phyloP scores from a whole-genome alignment of 2,797 vertebrate genomes.

The Potorous gilbertii region DNA sequence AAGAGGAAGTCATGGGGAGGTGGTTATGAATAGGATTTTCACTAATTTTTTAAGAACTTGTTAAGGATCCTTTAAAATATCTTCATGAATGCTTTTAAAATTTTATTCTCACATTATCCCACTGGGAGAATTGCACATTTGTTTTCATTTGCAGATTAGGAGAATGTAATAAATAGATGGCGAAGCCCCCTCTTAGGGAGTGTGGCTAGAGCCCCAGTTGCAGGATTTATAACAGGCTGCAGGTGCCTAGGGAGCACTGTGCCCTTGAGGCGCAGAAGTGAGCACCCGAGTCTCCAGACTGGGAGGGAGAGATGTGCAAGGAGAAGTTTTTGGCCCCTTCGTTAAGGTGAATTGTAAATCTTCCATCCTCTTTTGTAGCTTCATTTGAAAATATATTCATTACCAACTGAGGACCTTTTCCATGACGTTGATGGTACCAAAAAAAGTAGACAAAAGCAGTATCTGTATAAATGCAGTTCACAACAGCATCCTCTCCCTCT shows the following conservation, averaged over 20 bases:
- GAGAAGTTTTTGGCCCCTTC: neutral
- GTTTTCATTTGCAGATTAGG: neutral
- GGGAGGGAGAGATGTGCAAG: neutral
- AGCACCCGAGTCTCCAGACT: too few relatives aligned
- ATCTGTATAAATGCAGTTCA: slow-evolving; percentile 41
- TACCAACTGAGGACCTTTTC: slow-evolving; percentile 49
- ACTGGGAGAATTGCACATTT: neutral
- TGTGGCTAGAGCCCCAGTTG: too few relatives aligned
- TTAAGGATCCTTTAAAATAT: neutral
- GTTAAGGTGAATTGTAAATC: slow-evolving; percentile 28
- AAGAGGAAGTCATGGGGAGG: neutral
- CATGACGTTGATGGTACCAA: slow-evolving; percentile 65
- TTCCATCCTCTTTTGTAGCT: neutral
- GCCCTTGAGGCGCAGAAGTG: too few relatives aligned
- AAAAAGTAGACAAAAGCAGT: neutral
- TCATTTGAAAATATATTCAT: neutral
- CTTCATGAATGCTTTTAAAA: neutral
- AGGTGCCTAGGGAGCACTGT: too few relatives aligned
- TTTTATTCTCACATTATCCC: neutral
- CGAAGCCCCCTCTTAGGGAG: neutral
- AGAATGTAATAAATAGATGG: neutral
- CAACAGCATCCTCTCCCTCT: neutral
- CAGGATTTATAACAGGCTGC: neutral
- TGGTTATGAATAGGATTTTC: neutral
- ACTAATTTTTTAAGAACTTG: neutral